Evolutionary conservation across 2,113 vertebrate species (phyloP).

Genomic region (rabbit (Oryctolagus cuniculus)): DNA sequence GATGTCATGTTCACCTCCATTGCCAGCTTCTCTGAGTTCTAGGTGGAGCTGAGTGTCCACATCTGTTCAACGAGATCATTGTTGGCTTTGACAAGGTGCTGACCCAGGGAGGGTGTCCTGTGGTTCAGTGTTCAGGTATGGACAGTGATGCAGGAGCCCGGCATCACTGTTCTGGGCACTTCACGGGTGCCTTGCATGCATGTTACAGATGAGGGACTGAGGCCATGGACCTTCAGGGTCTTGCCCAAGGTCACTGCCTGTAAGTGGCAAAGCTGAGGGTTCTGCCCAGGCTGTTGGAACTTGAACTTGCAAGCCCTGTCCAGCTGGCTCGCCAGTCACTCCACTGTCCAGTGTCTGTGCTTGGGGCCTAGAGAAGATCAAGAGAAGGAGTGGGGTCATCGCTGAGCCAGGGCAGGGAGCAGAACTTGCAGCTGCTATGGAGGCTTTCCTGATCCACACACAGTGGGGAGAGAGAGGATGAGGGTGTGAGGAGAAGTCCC

Average conservation of each 20-base stretch:
- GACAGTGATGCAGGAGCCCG: not conserved
- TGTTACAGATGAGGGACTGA: not conserved
- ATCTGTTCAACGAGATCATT: slow-evolving; percentile 99
- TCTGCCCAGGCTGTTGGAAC: not conserved
- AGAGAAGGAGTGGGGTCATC: not conserved
- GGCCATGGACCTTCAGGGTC: not conserved
- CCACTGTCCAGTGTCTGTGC: not conserved
- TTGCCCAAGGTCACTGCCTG: not conserved
- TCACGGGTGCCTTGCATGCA: not conserved
- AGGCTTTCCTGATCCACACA: too few species aligned
- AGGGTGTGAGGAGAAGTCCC: too few species aligned
- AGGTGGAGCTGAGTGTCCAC: slow-evolving; percentile 97
- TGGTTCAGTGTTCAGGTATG: not conserved
- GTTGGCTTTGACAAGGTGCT: slow-evolving; percentile 98
- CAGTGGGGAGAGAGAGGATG: too few species aligned
- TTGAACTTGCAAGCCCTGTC: not conserved
- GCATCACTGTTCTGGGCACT: not conserved
- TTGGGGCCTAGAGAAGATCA: not conserved
- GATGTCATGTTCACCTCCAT: slow-evolving; percentile 99
- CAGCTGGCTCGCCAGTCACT: not conserved
- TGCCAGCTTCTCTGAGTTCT: slow-evolving; percentile 99
- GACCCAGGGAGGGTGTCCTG: not conserved
- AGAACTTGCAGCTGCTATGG: too few species aligned
- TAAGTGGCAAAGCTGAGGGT: not conserved
- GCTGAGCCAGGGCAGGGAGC: accelerated